phyloP scores from a whole-genome alignment of 2,113 vertebrate species.

The Alaudala cheleensis region DNA sequence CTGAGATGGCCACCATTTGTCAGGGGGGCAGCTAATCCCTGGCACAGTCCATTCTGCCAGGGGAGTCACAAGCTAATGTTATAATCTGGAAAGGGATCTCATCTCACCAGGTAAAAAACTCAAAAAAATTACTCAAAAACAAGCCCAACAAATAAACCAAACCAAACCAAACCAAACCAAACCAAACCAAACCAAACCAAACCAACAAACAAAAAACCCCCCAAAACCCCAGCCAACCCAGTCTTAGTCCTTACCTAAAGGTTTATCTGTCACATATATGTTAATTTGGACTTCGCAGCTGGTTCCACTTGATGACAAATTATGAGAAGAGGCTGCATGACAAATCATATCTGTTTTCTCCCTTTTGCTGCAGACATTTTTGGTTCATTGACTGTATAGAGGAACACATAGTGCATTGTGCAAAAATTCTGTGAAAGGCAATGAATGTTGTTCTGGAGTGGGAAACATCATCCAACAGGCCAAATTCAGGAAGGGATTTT shows the following conservation, averaged over 20 bases:
- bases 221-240: not conserved
- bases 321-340: not conserved
- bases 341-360: not conserved
- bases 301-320: not conserved
- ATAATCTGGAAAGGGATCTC: not conserved
- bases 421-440: not conserved
- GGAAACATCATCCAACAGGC: not conserved
- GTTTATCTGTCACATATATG: not conserved
- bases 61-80: not conserved
- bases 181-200: no score
- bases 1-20: not conserved
- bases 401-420: not conserved
- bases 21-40: not conserved
- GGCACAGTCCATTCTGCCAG: not conserved
- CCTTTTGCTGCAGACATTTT: not conserved
- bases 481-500: not conserved
- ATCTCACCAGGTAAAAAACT: not conserved
- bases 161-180: no score
- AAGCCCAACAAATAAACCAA: no score
- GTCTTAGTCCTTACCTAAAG: not conserved
- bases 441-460: not conserved
- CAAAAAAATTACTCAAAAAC: not conserved
- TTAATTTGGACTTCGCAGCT: not conserved
- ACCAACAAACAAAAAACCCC: no score
- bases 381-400: not conserved